Percentiles rank a stretch among this genome's conserved stretches.
These are phyloP conservation scores for Myiopsitta monachus DNA, from an alignment of 2,113 vertebrate genomes.

Conservation along the genomic window DNA sequence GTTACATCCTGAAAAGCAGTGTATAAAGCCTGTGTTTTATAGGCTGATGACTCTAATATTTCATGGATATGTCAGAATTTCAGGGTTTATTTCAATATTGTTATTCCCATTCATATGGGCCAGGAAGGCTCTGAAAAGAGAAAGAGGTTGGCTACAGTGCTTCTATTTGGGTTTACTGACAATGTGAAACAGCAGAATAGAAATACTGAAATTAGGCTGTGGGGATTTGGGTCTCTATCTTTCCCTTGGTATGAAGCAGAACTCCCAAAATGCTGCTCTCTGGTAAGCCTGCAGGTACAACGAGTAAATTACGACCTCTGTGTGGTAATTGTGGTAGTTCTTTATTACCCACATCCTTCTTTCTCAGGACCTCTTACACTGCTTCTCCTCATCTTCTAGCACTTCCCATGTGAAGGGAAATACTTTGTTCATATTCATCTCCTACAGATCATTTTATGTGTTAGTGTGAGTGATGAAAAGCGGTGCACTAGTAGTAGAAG, in stretches of 20 bases:
- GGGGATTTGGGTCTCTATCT: not conserved
- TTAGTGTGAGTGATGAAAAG: not conserved
- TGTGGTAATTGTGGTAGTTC: not conserved
- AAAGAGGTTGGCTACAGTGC: not conserved
- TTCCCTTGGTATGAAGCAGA: not conserved
- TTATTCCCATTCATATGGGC: not conserved
- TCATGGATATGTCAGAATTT: not conserved
- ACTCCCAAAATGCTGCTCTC: not conserved
- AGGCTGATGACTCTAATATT: not conserved
- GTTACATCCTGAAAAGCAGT: not conserved
- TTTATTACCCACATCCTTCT: not conserved
- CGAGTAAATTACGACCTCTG: not conserved
- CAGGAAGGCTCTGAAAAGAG: not conserved
- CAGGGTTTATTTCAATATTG: not conserved
- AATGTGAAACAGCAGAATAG: not conserved
- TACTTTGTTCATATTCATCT: not conserved
- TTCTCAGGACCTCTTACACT: not conserved
- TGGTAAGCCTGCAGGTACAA: not conserved
- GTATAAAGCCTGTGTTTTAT: not conserved
- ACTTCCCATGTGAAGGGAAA: not conserved
- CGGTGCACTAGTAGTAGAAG: not conserved
- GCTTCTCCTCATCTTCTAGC: not conserved
- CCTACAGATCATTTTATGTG: not conserved
- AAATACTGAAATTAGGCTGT: not conserved
- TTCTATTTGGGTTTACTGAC: not conserved